Conservation (phyloP, 1,140 invertebrate species). For the Drosophila nikananu region DNA sequence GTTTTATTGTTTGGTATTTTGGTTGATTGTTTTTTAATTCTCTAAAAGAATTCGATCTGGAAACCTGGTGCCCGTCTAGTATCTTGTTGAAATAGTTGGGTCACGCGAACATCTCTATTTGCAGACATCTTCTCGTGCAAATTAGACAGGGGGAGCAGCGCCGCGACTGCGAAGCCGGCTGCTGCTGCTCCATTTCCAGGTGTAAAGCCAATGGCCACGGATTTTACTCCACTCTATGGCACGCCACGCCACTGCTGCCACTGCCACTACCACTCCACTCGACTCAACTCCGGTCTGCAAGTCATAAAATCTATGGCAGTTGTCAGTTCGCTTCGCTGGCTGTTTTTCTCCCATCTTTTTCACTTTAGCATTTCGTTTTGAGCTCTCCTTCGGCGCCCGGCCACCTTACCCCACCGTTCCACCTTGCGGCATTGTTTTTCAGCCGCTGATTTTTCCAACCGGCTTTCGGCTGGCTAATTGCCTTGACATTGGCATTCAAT, state of each 20-base stretch:
- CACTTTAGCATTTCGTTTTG: constrained; percentile 42
- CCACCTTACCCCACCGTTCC: constrained; percentile 19
- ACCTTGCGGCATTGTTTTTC: constrained; percentile 74
- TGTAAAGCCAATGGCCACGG: constrained; percentile 54
- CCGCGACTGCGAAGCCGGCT: constrained; percentile 20
- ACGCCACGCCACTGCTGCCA: constrained; percentile 4
- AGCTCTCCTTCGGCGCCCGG: constrained; percentile 35
- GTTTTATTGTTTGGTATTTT: background rate
- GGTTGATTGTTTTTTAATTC: background rate
- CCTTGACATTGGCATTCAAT: constrained; percentile 82
- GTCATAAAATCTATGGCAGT: constrained; percentile 82
- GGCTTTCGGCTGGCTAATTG: constrained; percentile 79
- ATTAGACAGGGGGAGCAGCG: constrained; percentile 33
- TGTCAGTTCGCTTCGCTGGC: constrained; percentile 60
- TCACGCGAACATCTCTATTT: constrained; percentile 18
- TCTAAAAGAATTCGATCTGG: background rate
- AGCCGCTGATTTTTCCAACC: constrained; percentile 77
- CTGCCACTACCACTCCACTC: constrained; percentile 11
- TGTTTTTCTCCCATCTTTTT: constrained; percentile 49
- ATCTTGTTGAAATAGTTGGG: background rate
- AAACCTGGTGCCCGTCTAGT: background rate
- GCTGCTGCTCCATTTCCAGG: constrained; percentile 73
- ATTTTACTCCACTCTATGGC: constrained; percentile 48
- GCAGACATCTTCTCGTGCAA: constrained; percentile 41
- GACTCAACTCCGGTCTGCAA: constrained; percentile 40